phyloP scores from a whole-genome alignment of 2,888 invertebrate species.

The Byasa hedistus region DNA sequence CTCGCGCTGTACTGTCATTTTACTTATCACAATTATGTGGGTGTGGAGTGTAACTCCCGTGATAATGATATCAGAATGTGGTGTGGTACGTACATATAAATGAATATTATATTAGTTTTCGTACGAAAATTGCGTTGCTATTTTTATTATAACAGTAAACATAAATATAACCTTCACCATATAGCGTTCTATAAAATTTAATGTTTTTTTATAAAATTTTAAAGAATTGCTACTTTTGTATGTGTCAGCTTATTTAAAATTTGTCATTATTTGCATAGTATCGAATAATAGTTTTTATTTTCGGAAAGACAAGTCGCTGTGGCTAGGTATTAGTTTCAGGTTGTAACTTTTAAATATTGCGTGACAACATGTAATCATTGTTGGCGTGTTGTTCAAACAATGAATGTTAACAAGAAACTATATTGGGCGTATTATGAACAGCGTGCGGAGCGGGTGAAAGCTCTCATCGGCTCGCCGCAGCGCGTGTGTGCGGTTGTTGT shows the following conservation, averaged over 20 bases:
- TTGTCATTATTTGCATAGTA: slow-evolving; percentile 2
- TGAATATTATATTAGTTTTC: too few relatives aligned
- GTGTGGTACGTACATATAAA: too few relatives aligned
- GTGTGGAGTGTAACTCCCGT: slow-evolving; percentile 9
- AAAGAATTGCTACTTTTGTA: too few relatives aligned
- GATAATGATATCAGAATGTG: too few relatives aligned
- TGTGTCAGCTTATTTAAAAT: too few relatives aligned
- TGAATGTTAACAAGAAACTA: slow-evolving; percentile 44
- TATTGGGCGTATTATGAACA: slow-evolving; percentile 49
- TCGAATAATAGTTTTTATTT: slow-evolving; percentile 2
- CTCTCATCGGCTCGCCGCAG: slow-evolving; percentile 52
- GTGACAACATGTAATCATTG: slow-evolving; percentile 49
- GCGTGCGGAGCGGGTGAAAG: slow-evolving; percentile 66
- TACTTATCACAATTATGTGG: slow-evolving; percentile 16
- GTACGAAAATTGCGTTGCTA: too few relatives aligned
- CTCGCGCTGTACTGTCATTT: background rate
- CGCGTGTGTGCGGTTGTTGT: slow-evolving; percentile 33
- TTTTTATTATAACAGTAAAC: too few relatives aligned
- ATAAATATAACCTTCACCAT: too few relatives aligned
- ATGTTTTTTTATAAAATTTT: too few relatives aligned
- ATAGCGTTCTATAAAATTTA: too few relatives aligned
- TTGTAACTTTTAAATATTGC: slow-evolving; percentile 51
- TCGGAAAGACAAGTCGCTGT: slow-evolving; percentile 24
- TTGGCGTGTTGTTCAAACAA: slow-evolving; percentile 45
- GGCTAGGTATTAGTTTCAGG: slow-evolving; percentile 27